Evolutionary conservation across 2,113 vertebrate species (phyloP).

Genomic region (Serilophus lunatus): DNA sequence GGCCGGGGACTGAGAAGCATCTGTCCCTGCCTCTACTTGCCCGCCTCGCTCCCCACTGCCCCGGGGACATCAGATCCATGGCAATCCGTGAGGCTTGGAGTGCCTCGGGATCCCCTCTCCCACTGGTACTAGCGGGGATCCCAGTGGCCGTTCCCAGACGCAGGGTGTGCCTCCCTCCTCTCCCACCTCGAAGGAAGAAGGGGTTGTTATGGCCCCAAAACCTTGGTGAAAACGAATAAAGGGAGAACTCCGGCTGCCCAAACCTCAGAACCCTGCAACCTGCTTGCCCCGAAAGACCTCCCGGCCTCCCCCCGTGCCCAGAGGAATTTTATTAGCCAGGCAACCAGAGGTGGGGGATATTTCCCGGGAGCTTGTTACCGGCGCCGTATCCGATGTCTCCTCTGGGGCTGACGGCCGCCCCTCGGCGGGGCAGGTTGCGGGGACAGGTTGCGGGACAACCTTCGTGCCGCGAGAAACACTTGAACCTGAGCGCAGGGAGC

Average conservation of each 20-base stretch:
- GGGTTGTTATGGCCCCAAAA: neutral
- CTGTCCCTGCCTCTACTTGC: too few relatives aligned
- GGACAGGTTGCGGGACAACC: neutral
- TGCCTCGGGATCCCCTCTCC: too few relatives aligned
- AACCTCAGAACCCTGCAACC: too few relatives aligned
- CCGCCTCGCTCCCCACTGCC: neutral
- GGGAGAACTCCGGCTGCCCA: neutral
- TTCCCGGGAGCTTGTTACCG: neutral
- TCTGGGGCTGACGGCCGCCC: neutral
- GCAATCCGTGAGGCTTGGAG: neutral
- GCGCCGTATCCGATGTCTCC: neutral
- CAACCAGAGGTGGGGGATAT: fast-evolving
- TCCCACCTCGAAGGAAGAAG: neutral
- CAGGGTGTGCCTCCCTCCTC: neutral
- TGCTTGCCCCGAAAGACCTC: neutral
- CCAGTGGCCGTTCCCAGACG: neutral
- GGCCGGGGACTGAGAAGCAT: neutral
- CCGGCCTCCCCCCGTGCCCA: neutral
- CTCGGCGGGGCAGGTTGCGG: neutral
- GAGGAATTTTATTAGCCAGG: too few relatives aligned
- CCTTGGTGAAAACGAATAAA: neutral
- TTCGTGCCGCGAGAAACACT: neutral
- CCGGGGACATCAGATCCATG: neutral
- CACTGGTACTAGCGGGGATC: fast-evolving
- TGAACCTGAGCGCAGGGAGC: neutral